These are phyloP conservation scores for Heliconius hewitsoni DNA, from an alignment of 1,140 invertebrate genomes.

Conservation along the genomic window DNA sequence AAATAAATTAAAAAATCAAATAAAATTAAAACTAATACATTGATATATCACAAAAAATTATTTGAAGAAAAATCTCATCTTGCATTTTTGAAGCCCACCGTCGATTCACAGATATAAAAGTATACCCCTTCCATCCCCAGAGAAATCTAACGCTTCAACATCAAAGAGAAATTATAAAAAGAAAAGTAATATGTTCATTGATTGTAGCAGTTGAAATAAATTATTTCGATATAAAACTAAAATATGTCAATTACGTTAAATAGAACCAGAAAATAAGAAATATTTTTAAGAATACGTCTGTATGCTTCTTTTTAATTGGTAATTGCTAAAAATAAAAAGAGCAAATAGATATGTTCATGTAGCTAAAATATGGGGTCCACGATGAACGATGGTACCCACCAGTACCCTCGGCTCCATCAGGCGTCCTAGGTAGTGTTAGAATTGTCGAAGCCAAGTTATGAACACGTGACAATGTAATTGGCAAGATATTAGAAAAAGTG, in stretches of 20 bases:
- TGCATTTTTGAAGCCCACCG: constrained; percentile 16
- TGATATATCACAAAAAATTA: neutral
- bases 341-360: too few species aligned
- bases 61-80: constrained; percentile 18
- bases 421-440: too few species aligned
- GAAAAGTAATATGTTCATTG: constrained; percentile 26
- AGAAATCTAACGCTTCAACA: constrained; percentile 36
- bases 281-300: neutral
- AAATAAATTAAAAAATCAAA: neutral
- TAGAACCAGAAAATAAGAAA: neutral
- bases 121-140: constrained; percentile 24
- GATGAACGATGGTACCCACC: too few species aligned
- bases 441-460: too few species aligned
- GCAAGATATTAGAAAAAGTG: too few species aligned
- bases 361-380: too few species aligned
- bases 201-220: constrained; percentile 29
- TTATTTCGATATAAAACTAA: neutral
- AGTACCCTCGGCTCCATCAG: too few species aligned
- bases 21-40: neutral
- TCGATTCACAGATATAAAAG: constrained; percentile 25
- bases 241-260: neutral
- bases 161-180: constrained; percentile 36
- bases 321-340: too few species aligned
- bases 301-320: too few species aligned
- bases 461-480: too few species aligned